Conservation (phyloP, 2,113 vertebrate species). For the Gambusia affinis region DNA sequence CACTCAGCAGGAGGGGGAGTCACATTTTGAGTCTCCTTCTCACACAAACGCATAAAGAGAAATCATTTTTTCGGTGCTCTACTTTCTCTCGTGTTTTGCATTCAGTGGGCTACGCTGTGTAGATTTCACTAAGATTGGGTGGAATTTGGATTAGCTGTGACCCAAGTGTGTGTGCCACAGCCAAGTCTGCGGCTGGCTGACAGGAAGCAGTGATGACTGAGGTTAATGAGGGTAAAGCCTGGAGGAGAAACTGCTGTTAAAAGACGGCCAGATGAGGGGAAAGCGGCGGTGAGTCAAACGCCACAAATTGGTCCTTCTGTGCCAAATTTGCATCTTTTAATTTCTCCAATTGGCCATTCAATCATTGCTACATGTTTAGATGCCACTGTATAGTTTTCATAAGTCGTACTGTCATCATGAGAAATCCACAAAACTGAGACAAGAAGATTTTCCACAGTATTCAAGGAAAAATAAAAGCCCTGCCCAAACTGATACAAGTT, state of each 20-base stretch:
- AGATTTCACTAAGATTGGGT: slow-evolving; percentile 4
- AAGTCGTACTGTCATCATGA: no score
- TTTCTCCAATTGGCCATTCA: background rate
- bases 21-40: background rate
- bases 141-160: slow-evolving; percentile 22
- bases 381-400: no score
- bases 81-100: slow-evolving; percentile 24
- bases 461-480: no score
- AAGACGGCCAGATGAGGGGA: background rate
- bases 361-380: background rate
- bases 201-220: slow-evolving; percentile 18
- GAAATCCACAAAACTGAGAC: no score
- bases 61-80: background rate
- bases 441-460: no score
- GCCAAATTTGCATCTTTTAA: background rate
- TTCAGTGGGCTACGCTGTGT: background rate
- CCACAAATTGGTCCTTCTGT: background rate
- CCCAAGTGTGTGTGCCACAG: slow-evolving; percentile 1
- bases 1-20: slow-evolving; percentile 29
- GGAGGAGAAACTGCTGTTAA: slow-evolving; percentile 10
- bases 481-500: no score
- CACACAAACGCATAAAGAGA: slow-evolving; percentile 1
- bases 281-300: background rate
- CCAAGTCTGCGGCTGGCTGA: slow-evolving; percentile 13
- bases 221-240: slow-evolving; percentile 33